Base-by-base conservation (phyloP, 2,797 vertebrate genomes). In the Acanthurus lineatus region DNA sequence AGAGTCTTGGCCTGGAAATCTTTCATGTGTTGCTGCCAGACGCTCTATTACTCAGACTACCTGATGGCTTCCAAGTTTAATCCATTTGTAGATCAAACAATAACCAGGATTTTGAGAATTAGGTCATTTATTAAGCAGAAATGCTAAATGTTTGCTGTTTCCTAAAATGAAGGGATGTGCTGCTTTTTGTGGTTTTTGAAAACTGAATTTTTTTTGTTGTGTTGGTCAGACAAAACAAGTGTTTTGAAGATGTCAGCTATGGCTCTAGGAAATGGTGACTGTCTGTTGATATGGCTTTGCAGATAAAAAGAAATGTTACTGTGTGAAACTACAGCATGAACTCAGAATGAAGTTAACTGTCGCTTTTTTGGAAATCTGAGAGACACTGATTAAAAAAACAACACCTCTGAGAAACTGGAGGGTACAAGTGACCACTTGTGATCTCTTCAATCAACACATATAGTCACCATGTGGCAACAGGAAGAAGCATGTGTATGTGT, bases 321-420 rank as follows among this genome's bases (percentile, higher is more conserved):
- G 44, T 64, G 40, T 17, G 44, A 64, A 64, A 45, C 20, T 17
- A 17, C 40, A 68, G 38, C 51, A 16, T 16, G 32, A 54, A 22
- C 35, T 12, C 38, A 3, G 44, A 45, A 45, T 20, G 17, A 58
- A 28, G 38, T 52, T 51, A 25, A 0, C 49, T n/a, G 17, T 22
- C 12, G n/a, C 16, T 35, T 17, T 3, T 38, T 65, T 69, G 51
- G 17, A 70, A 67, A 67, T 66, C 32, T 32, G 3, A 40, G 2
- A 58, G 14, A 35, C 44, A 22, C 44, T 6, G 25, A 22, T 64
- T 66, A 32, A 35, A 56, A 68, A 67, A 78, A 44, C 57, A 78
- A 44, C 57, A 74, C 64, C 32, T 76, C 40, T 40, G 62, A 70
- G 20, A 76, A 28, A 22, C 3, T 6, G 32, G 15, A 54, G 44